Base-by-base conservation (phyloP, 1,140 invertebrate species). In the Drosophila biarmipes region DNA sequence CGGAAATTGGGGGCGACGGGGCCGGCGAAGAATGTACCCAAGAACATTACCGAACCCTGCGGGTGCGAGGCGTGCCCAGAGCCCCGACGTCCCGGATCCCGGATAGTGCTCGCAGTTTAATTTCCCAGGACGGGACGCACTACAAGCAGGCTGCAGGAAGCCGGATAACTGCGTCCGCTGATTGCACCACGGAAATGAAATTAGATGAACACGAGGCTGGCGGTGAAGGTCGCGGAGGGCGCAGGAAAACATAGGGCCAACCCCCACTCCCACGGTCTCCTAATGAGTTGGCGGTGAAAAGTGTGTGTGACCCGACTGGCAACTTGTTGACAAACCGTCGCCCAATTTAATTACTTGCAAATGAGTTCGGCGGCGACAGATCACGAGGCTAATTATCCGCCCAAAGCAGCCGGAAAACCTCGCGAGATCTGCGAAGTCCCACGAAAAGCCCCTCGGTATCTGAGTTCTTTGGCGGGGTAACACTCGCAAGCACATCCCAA, bases 21-120 rank as follows among this genome's bases (percentile, higher is more conserved):
- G 57, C 38, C 14, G 37, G 34, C 56, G 58, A 69, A 46, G 48
- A 2, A 12, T 10, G 14, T 31, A 21, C 24, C 63, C 63, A 6
- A 49, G 62, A 63, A 59, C 19, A 24, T 24, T 24, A 24, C 35
- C 27, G 4, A 31, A 21, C 12, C n/a, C 17, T 12, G 5, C 11
- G 10, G 42, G 15, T 42, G 4, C 6, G 12, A 14, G 21, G 6
- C 8, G 10, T 31, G 10, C 7, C 21, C 3, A 46, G 27, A 27
- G n/a, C 27, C 0, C 14, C 10, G 61, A 29, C 57, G 19, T 46
- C 27, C 29, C 29, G 14, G 34, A 12, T 42, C 27, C 82, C 82
- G 82, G 82, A 86, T 86, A 86, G 84, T 86, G 82, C 66, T 71
- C 42, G 59, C 62, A 87, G 78, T 87, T 81, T 86, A 87, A 86